Evolutionary conservation across 1,140 invertebrate genomes (phyloP).

Genomic region (Cheumatopsyche charites): DNA sequence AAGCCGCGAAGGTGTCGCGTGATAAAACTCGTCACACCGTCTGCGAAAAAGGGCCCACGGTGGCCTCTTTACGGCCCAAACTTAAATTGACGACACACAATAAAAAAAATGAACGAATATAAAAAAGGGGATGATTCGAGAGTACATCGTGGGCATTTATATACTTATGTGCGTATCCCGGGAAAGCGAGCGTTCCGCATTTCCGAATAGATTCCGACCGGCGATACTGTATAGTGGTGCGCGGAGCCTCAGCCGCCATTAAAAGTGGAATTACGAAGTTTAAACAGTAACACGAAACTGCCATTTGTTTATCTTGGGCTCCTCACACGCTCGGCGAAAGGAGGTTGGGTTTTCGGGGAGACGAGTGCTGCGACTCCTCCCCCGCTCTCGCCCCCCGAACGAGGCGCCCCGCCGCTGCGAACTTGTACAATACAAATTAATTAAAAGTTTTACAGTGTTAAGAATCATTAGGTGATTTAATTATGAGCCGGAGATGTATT

Average conservation of each 20-base stretch:
- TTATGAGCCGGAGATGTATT: constrained; percentile 49
- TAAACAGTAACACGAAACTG: constrained; percentile 50
- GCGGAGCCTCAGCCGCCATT: constrained; percentile 44
- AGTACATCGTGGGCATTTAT: no score
- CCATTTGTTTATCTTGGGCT: constrained; percentile 50
- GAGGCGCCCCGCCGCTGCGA: constrained; percentile 47
- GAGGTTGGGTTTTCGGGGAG: constrained; percentile 46
- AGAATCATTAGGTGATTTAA: constrained; percentile 51
- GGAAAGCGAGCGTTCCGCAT: constrained; percentile 3
- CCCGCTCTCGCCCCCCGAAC: constrained; percentile 47
- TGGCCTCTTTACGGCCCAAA: constrained; percentile 36
- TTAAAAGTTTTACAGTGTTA: constrained; percentile 51
- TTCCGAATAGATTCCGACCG: constrained; percentile 41
- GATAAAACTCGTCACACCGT: constrained; percentile 10
- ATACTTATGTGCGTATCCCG: neutral
- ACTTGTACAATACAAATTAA: constrained; percentile 51
- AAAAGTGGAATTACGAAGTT: constrained; percentile 50
- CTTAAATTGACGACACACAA: constrained; percentile 43
- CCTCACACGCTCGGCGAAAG: constrained; percentile 51
- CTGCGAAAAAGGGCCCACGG: constrained; percentile 18
- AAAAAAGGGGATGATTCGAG: constrained; percentile 2
- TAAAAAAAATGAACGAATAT: constrained; percentile 41
- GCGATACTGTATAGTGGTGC: constrained; percentile 38
- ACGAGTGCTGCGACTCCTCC: constrained; percentile 47
- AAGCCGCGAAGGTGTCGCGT: neutral